phyloP scores from a whole-genome alignment of 2,113 vertebrate genomes.

The Ctenomys sociabilis region DNA sequence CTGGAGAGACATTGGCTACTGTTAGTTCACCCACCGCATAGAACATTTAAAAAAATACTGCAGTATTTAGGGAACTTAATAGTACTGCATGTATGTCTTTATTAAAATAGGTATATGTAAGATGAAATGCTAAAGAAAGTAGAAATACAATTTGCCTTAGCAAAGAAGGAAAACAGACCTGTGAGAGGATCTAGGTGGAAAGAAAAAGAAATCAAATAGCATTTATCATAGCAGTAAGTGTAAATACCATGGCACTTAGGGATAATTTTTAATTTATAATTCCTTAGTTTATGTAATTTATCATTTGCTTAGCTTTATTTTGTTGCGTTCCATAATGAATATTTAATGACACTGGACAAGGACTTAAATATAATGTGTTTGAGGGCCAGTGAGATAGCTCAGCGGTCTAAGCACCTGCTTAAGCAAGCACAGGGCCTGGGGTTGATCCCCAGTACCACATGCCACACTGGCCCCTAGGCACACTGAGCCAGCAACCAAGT shows the following conservation, averaged over 20 bases:
- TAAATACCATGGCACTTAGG: rapidly evolving
- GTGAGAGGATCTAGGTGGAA: background rate
- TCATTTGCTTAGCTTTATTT: background rate
- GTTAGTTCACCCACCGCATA: background rate
- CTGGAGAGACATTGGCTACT: background rate
- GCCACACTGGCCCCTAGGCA: too few species aligned
- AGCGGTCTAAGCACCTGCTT: too few species aligned
- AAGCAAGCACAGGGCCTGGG: too few species aligned
- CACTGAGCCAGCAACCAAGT: too few species aligned
- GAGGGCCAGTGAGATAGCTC: too few species aligned
- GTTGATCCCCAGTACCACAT: too few species aligned
- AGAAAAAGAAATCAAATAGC: background rate
- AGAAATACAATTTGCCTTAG: background rate
- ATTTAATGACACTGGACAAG: background rate
- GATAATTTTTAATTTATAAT: background rate
- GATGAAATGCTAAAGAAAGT: background rate
- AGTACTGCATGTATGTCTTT: background rate
- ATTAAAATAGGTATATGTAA: background rate
- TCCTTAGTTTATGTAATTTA: background rate
- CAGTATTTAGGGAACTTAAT: background rate
- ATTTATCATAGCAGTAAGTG: background rate
- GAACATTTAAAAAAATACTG: background rate
- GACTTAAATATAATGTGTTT: background rate
- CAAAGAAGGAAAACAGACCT: background rate
- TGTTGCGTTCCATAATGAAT: background rate